Conservation (phyloP, 1,140 invertebrate species). For the Dinoponera quadriceps region DNA sequence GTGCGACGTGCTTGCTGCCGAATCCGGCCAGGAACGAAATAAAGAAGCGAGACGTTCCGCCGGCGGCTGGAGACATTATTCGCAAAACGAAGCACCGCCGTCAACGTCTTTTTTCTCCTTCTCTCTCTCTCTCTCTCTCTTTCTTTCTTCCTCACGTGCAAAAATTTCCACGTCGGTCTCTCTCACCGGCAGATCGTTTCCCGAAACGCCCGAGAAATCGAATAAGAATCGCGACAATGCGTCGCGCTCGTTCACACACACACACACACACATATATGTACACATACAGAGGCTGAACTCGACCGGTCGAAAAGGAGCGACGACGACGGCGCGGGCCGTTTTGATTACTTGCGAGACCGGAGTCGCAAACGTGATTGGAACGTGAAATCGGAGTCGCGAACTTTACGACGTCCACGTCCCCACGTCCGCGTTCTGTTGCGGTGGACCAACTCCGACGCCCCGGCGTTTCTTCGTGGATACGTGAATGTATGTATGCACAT, state of each 20-base stretch:
- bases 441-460: not conserved
- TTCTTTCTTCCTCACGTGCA: not conserved
- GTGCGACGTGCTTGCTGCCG: constrained; percentile 32
- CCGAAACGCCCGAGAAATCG: constrained; percentile 36
- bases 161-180: constrained; percentile 62
- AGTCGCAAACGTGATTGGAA: constrained; percentile 67
- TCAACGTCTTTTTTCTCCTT: not conserved
- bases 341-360: constrained; percentile 66
- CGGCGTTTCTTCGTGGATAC: not conserved
- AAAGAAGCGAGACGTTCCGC: not conserved
- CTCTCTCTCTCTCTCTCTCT: not conserved
- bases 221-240: constrained; percentile 49
- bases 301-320: not conserved
- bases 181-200: constrained; percentile 35
- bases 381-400: constrained; percentile 56
- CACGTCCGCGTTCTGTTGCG: not conserved
- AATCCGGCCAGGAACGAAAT: constrained; percentile 20
- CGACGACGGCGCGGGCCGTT: constrained; percentile 32
- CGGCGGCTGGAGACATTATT: constrained; percentile 21
- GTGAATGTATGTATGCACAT: not conserved
- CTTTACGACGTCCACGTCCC: constrained; percentile 39
- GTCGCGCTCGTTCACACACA: not conserved
- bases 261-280: too few relatives aligned
- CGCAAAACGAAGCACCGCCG: constrained; percentile 13
- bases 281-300: too few relatives aligned